These are phyloP conservation scores for Willowsia nigromaculata DNA, from an alignment of 2,888 invertebrate genomes.

Conservation along the genomic window DNA sequence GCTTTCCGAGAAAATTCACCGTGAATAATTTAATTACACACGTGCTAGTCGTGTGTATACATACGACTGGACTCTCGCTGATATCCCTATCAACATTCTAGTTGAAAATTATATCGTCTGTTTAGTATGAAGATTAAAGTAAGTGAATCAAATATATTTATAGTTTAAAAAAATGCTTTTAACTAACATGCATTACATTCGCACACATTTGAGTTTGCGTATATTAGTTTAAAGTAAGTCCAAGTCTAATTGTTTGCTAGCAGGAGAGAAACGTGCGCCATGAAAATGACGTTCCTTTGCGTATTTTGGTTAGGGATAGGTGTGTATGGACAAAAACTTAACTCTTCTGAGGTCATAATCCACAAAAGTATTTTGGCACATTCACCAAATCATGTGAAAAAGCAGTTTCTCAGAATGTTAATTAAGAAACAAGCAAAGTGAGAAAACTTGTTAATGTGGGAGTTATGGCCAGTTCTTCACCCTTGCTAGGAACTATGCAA, in stretches of 20 bases:
- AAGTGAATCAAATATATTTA: slow-evolving; percentile 22
- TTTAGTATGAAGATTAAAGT: slow-evolving; percentile 66
- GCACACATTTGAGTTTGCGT: too few species aligned
- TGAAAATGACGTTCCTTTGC: too few species aligned
- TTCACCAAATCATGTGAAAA: not conserved
- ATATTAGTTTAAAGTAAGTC: too few species aligned
- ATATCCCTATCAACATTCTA: not conserved
- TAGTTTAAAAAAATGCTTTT: too few species aligned
- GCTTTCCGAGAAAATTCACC: not conserved
- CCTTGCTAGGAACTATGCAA: too few species aligned
- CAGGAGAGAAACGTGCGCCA: not conserved
- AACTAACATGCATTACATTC: too few species aligned
- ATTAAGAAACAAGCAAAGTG: not conserved
- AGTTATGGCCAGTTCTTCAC: slow-evolving; percentile 2
- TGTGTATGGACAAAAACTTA: not conserved
- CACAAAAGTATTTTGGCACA: too few species aligned
- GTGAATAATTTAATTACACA: not conserved
- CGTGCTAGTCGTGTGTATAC: not conserved
- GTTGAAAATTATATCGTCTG: slow-evolving; percentile 4
- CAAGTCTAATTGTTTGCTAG: not conserved
- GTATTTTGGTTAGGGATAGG: too few species aligned
- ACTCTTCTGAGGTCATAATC: too few species aligned
- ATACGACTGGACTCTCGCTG: not conserved
- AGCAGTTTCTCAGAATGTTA: not conserved
- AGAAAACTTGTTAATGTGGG: slow-evolving; percentile 30